phyloP scores from a whole-genome alignment of 2,113 vertebrate species.

The Limanda limanda region DNA sequence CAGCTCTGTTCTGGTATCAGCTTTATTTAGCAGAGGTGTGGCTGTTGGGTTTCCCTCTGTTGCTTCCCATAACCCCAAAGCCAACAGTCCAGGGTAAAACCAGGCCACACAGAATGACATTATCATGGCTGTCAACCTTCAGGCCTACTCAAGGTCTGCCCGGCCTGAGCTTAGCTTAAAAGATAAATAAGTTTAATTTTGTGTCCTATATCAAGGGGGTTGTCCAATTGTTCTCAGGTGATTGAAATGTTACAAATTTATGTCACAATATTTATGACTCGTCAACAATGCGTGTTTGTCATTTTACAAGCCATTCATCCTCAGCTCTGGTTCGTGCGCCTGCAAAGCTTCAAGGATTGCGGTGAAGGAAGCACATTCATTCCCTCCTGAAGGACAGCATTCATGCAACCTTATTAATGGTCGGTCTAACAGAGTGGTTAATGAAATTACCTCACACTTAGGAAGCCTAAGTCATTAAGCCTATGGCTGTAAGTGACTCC shows the following conservation, averaged over 20 bases:
- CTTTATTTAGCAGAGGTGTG: conserved; percentile 77
- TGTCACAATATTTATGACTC: conserved; percentile 1
- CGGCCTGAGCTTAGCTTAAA: conserved; percentile 1
- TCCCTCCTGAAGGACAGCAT: conserved; percentile 54
- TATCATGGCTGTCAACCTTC: conserved; percentile 9
- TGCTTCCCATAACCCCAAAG: conserved; percentile 59
- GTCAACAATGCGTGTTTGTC: conserved; percentile 19
- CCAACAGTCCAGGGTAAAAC: conserved; percentile 37
- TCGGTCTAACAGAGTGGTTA: conserved; percentile 37
- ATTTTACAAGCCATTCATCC: conserved; percentile 24
- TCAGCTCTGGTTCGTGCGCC: conserved; percentile 13
- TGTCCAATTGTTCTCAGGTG: neutral
- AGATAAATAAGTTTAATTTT: neutral
- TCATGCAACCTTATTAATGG: conserved; percentile 51
- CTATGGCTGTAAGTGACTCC: conserved; percentile 16
- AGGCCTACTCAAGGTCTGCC: conserved; percentile 7
- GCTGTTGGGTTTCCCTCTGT: conserved; percentile 58
- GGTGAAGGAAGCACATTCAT: conserved; percentile 49
- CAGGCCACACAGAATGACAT: conserved; percentile 66
- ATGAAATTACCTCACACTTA: conserved; percentile 59
- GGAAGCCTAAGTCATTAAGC: conserved; percentile 40
- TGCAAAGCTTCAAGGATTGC: conserved; percentile 12
- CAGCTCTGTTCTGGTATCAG: conserved; percentile 63
- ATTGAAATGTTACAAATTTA: neutral
- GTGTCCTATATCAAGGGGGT: neutral